A percentile compares a stretch with the other conserved stretches of the same genome.
These are phyloP conservation scores for Chironomus riparius DNA, from an alignment of 2,888 invertebrate species.

Conservation along the genomic window DNA sequence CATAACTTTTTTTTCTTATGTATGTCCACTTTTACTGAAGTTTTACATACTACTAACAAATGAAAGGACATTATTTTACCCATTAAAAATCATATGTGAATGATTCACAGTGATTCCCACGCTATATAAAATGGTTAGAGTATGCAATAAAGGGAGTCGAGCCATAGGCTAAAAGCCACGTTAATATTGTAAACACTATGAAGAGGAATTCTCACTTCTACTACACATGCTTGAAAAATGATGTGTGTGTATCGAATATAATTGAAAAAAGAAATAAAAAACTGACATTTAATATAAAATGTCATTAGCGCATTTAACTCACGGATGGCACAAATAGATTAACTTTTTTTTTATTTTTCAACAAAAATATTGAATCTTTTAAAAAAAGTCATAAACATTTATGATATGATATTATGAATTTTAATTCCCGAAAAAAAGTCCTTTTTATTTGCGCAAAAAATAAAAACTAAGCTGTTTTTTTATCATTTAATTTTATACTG, in stretches of 20 bases:
- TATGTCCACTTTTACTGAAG: neutral
- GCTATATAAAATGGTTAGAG: neutral
- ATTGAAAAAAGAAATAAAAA: too few relatives aligned
- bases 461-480: too few relatives aligned
- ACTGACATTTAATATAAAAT: neutral
- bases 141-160: neutral
- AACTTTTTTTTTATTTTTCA: too few relatives aligned
- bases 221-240: too few relatives aligned
- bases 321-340: too few relatives aligned
- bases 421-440: too few relatives aligned
- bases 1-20: neutral
- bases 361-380: too few relatives aligned
- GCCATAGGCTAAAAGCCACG: constrained; percentile 13
- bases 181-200: neutral
- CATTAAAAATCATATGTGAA: neutral
- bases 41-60: neutral
- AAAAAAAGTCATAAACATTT: too few relatives aligned
- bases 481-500: too few relatives aligned
- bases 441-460: too few relatives aligned
- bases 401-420: too few relatives aligned
- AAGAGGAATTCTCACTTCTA: neutral
- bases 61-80: neutral
- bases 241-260: too few relatives aligned
- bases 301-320: neutral
- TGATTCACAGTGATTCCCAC: neutral